phyloP scores from a whole-genome alignment of 1,140 invertebrate species.

The Tetranychus cinnabarinus region DNA sequence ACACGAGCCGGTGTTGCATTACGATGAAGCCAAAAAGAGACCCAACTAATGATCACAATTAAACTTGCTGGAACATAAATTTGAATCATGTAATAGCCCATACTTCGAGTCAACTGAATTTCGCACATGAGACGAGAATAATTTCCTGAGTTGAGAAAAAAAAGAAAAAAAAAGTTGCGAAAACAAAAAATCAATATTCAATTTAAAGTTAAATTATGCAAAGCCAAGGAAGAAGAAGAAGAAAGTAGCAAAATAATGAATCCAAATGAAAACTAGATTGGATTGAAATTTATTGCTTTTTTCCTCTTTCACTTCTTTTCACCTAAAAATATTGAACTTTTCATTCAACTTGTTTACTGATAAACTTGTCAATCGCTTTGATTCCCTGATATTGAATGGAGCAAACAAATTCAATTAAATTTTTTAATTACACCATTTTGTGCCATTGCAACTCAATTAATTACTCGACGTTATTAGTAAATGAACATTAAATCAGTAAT shows the following conservation, averaged over 20 bases:
- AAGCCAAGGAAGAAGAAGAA: not conserved
- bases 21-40: constrained; percentile 25
- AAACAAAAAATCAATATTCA: too few relatives aligned
- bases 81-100: constrained; percentile 31
- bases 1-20: constrained; percentile 24
- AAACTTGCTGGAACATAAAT: constrained; percentile 28
- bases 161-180: not conserved
- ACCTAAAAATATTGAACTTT: too few relatives aligned
- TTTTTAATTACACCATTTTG: too few relatives aligned
- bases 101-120: constrained; percentile 22
- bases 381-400: too few relatives aligned
- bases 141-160: constrained; percentile 19
- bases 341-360: too few relatives aligned
- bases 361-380: too few relatives aligned
- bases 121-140: constrained; percentile 26
- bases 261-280: too few relatives aligned
- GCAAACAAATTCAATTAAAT: too few relatives aligned
- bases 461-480: too few relatives aligned
- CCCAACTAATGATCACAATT: constrained; percentile 28
- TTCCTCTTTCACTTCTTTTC: not conserved
- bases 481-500: too few relatives aligned
- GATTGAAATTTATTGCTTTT: not conserved
- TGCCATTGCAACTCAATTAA: too few relatives aligned
- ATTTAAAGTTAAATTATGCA: not conserved
- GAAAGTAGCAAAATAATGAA: too few relatives aligned